Conservation (phyloP, 2,888 invertebrate genomes). For the Bellardia bayeri region DNA sequence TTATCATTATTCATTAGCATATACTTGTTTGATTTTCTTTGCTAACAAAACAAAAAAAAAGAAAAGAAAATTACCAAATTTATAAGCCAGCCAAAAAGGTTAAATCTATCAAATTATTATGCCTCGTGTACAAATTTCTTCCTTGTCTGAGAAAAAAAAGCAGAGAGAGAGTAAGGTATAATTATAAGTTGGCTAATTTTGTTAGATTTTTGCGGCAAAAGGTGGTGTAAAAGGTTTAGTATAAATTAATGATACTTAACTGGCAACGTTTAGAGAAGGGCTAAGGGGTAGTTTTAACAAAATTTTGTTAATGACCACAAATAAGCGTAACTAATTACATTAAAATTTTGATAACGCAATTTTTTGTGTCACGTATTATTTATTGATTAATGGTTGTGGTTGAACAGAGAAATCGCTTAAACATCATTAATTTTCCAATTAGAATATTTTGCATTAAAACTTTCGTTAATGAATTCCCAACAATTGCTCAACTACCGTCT, state of each 20-base stretch:
- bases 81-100: neutral
- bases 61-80: conserved; percentile 10
- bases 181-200: conserved; percentile 37
- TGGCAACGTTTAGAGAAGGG: neutral
- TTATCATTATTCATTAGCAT: neutral
- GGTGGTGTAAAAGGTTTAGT: neutral
- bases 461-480: too few relatives aligned
- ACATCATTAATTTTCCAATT: too few relatives aligned
- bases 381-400: neutral
- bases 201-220: neutral
- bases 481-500: too few relatives aligned
- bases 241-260: conserved; percentile 21
- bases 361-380: too few relatives aligned
- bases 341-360: neutral
- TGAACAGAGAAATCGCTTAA: neutral
- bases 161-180: neutral
- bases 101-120: conserved; percentile 22
- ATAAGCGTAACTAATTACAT: neutral
- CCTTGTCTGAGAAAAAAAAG: neutral
- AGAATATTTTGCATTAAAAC: too few relatives aligned
- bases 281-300: neutral
- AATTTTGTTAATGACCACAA: conserved; percentile 22
- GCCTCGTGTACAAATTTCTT: conserved; percentile 8
- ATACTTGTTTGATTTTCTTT: neutral
- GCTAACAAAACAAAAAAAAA: too few relatives aligned